Percentiles rank a stretch among this genome's conserved stretches.
These are phyloP conservation scores for Zaprionus capensis DNA, from an alignment of 1,140 invertebrate genomes.

Conservation along the genomic window DNA sequence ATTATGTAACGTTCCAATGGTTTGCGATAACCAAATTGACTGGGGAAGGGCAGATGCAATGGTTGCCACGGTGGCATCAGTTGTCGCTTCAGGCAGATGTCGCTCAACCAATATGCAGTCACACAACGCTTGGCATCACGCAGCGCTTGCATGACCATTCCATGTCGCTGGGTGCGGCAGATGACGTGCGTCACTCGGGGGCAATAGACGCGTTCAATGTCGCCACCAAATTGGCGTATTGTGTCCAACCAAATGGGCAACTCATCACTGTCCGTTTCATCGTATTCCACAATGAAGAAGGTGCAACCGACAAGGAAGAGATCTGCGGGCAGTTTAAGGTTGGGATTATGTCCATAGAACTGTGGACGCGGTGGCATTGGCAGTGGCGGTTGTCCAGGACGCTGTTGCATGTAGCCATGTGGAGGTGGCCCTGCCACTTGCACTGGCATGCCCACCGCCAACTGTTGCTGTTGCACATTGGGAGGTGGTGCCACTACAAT, in stretches of 20 bases:
- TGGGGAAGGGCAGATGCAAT: slow-evolving; percentile 94
- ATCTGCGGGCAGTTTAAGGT: slow-evolving; percentile 93
- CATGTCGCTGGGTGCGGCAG: slow-evolving; percentile 94
- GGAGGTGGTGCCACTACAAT: slow-evolving; percentile 63
- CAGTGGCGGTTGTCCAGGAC: slow-evolving; percentile 68
- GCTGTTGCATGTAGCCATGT: slow-evolving; percentile 69
- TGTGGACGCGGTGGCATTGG: slow-evolving; percentile 87
- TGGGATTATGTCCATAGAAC: slow-evolving; percentile 94
- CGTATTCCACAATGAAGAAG: slow-evolving; percentile 92
- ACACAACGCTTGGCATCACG: slow-evolving; percentile 92
- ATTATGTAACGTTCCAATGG: slow-evolving; percentile 90
- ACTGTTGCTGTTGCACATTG: slow-evolving; percentile 60
- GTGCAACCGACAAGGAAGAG: slow-evolving; percentile 96
- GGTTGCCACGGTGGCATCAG: slow-evolving; percentile 96
- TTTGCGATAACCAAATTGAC: slow-evolving; percentile 89
- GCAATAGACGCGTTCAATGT: slow-evolving; percentile 93
- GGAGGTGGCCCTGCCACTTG: slow-evolving; percentile 61
- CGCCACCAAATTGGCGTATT: slow-evolving; percentile 94
- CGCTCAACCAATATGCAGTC: slow-evolving; percentile 97
- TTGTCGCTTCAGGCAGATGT: slow-evolving; percentile 93
- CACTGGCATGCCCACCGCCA: slow-evolving; percentile 54
- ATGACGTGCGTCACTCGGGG: slow-evolving; percentile 95
- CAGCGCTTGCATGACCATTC: slow-evolving; percentile 93
- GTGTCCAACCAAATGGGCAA: slow-evolving; percentile 91
- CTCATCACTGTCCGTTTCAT: slow-evolving; percentile 86